These are phyloP conservation scores for Aphaenogaster floridana DNA, from an alignment of 1,140 invertebrate genomes.

Conservation along the genomic window DNA sequence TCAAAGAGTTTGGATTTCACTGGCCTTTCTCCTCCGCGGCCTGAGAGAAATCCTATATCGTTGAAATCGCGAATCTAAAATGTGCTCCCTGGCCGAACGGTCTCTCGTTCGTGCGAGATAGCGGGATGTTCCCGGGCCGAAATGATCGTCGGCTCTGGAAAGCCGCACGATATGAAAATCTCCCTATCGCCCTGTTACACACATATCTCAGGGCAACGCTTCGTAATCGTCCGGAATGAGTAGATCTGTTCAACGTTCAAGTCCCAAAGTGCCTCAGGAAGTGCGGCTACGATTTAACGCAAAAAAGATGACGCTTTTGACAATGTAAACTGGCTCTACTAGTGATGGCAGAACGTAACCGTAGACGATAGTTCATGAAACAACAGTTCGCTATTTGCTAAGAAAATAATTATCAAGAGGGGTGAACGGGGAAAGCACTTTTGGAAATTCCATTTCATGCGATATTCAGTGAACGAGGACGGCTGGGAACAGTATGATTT, in stretches of 20 bases:
- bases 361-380: background rate
- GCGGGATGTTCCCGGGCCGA: conserved; percentile 19
- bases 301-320: background rate
- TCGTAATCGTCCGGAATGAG: background rate
- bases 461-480: background rate
- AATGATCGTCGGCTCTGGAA: conserved; percentile 18
- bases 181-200: conserved; percentile 26
- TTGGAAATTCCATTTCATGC: background rate
- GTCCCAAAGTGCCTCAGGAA: background rate
- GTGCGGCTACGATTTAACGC: background rate
- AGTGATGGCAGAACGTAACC: background rate
- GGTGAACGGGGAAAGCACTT: background rate
- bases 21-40: conserved; percentile 26
- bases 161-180: conserved; percentile 21
- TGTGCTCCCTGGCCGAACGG: background rate
- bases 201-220: background rate
- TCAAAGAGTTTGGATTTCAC: conserved; percentile 61
- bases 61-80: conserved; percentile 61
- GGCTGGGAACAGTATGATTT: background rate
- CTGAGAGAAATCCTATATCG: conserved; percentile 45
- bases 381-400: background rate
- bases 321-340: background rate
- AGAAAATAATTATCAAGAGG: background rate
- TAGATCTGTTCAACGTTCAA: too few relatives aligned
- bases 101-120: conserved; percentile 30